Conservation (phyloP, 1,140 invertebrate genomes). For the Hylaeus volcanicus region DNA sequence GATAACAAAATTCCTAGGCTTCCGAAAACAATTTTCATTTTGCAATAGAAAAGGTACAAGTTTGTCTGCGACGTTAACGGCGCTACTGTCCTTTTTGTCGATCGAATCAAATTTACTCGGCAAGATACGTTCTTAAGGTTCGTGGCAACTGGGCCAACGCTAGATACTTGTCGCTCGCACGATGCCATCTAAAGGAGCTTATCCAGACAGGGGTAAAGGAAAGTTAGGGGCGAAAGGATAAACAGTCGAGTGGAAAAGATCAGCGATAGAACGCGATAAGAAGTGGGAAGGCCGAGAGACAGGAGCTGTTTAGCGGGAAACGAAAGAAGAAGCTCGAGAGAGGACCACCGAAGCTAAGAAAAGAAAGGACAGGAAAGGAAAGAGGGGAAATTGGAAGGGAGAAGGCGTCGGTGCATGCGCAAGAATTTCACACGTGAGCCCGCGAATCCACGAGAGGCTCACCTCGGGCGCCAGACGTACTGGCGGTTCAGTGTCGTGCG, state of each 20-base stretch:
- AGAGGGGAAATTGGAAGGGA: constrained; percentile 41
- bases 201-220: constrained; percentile 43
- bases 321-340: constrained; percentile 18
- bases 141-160: constrained; percentile 42
- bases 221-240: constrained; percentile 6
- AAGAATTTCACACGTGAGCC: constrained; percentile 78
- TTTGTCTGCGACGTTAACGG: too few relatives aligned
- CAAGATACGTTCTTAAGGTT: constrained; percentile 46
- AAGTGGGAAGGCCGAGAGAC: constrained; percentile 6
- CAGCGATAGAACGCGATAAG: constrained; percentile 32
- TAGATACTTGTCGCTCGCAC: constrained; percentile 62
- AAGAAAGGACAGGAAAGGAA: background rate
- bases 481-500: constrained; percentile 75
- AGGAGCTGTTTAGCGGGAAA: background rate
- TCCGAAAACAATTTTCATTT: too few relatives aligned
- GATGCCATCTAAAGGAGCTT: constrained; percentile 56
- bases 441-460: constrained; percentile 73
- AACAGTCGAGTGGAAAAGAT: constrained; percentile 31
- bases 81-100: background rate
- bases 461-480: constrained; percentile 72
- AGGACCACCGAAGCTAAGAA: background rate
- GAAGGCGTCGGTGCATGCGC: constrained; percentile 76
- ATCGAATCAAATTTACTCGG: constrained; percentile 49
- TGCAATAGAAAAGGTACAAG: too few relatives aligned
- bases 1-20: too few relatives aligned